Evolutionary conservation across 2,113 vertebrate genomes (phyloP), one percentile per base, ranked within the genome.

Genomic region (Ochotona princeps): DNA sequence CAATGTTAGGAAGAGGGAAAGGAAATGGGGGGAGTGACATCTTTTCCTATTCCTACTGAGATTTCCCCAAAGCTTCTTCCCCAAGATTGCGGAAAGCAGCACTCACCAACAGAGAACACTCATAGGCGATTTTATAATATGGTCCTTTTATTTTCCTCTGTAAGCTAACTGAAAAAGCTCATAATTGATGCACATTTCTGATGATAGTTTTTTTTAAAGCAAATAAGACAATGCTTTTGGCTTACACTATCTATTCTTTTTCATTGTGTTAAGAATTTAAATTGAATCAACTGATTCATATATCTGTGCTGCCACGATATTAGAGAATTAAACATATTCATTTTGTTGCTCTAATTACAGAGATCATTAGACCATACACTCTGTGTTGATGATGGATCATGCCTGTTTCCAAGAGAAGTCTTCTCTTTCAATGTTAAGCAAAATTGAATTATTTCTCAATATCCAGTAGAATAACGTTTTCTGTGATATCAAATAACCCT

Each of bases 361-460:
- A 94, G 13, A n/a, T 30, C 61, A 38, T 0, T 0, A 80, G 23
- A 8, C 76, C 61, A 35, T 32, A 87, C 79, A 70, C 54, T 83
- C 32, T 90, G 65, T 67, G 28, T 86, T 89, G 0, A 44, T 94
- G 26, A 30, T 1, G 25, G 84, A 67, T 91, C 28, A 2, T 3
- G 60, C 67, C 65, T 73, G 61, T 38, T 93, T 65, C 57, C 44
- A 89, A 47, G 60, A 76, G 44, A 80, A 91, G 18, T 47, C 9
- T 65, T 83, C 49, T 67, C 28, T 66, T 84, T 61, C 17, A 69
- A 74, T 89, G 76, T 57, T 73, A 15, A 82, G 26, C n/a, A 83
- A 90, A 15, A 90, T 47, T 89, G 49, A 94, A 83, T 83, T 85
- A 8, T 10, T 87, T 92, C 30, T 86, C 76, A 85, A 57, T 49